Conservation (phyloP, 2,113 vertebrate genomes). For the Notarius quadriscutis region DNA sequence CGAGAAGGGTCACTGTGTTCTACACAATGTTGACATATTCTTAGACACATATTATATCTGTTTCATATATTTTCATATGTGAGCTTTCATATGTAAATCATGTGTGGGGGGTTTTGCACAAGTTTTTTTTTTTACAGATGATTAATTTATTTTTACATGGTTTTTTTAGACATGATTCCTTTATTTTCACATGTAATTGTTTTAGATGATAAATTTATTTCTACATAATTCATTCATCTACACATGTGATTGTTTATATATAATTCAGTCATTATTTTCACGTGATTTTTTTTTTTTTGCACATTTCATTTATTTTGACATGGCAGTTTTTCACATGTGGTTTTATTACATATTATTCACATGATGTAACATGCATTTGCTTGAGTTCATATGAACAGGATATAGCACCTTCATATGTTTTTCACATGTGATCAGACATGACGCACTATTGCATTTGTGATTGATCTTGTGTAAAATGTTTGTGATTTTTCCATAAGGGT, state of each 20-base stretch:
- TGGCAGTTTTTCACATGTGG: neutral
- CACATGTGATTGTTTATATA: neutral
- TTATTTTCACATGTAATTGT: neutral
- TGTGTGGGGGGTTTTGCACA: neutral
- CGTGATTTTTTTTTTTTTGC: neutral
- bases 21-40: neutral
- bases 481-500: neutral
- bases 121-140: neutral
- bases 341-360: neutral
- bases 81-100: neutral
- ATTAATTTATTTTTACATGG: neutral
- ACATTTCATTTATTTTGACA: neutral
- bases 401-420: neutral
- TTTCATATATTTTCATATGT: neutral
- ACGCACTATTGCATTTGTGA: neutral
- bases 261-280: neutral
- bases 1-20: conserved; percentile 16
- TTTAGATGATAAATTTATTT: neutral
- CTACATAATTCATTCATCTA: neutral
- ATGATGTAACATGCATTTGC: neutral
- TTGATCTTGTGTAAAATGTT: neutral
- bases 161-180: neutral
- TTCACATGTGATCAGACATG: neutral
- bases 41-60: neutral
- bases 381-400: neutral